Base-by-base conservation (phyloP, 35 echinoderm and acorn worm genomes). In the Stichopus chloronotus region DNA sequence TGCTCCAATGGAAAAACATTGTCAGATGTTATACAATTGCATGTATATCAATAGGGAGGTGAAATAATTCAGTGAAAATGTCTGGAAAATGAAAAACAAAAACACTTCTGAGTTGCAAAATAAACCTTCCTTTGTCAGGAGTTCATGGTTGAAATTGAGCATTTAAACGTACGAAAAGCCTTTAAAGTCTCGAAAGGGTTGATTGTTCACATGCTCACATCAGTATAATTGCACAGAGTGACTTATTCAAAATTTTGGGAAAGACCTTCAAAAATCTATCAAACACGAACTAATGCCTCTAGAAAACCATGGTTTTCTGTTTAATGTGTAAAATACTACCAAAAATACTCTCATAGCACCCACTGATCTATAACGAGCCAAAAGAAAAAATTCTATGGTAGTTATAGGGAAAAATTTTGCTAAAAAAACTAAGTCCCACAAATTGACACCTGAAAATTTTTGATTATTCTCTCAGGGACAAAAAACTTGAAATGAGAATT, bases 341-440 rank as follows among this genome's bases (percentile, higher is more conserved):
- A 79, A 79, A 79, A 79, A 79, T 52, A 79, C 14, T 11, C 11
- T n/a, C 11, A n/a, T 71, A n/a, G n/a, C 65, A 71, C 11, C 65
- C 11, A 13, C 65, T 71, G 11, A 13, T n/a, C n/a, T 71, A 71
- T 71, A 71, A 43, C 30, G 30, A 71, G n/a, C n/a, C 11, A 11
- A 13, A 13, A 2, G 11, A 13, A 13, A n/a, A 11, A 11, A 2
- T n/a, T 11, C 77, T 22, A 21, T 79, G 77, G 22, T 79, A 21
- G 22, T 19, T 16, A 22, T 21, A 79, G 77, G 77, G 77, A 79
- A 79, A 79, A 79, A 52, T 79, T 79, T 79, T 79, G 77, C 77
- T 79, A 79, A 79, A 79, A 79, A 79, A 79, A 79, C 77, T 79
- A 79, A 79, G 77, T 79, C 77, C 77, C 77, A 79, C 77, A 79